Evolutionary conservation across 2,113 vertebrate genomes (phyloP).

Genomic region (Sinocyclocheilus anshuiensis): DNA sequence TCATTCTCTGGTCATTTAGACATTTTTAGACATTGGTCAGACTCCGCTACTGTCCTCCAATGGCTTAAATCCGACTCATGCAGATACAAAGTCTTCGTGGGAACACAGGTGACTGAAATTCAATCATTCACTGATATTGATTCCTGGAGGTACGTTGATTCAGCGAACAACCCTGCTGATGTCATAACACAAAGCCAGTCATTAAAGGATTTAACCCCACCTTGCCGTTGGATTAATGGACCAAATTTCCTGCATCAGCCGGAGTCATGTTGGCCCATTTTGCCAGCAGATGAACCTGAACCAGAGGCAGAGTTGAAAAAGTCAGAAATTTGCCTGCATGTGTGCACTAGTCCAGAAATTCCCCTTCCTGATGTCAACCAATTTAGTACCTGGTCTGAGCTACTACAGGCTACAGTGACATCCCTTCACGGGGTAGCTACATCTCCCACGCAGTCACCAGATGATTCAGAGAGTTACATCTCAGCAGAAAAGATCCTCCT

Average conservation of each 20-base stretch:
- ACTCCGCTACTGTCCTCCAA: background rate
- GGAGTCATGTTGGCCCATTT: background rate
- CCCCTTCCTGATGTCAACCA: background rate
- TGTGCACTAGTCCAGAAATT: background rate
- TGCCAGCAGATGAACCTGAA: background rate
- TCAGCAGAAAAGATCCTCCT: background rate
- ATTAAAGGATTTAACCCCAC: background rate
- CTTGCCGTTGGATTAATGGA: background rate
- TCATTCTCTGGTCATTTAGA: too few species aligned
- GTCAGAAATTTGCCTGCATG: background rate
- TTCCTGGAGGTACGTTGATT: background rate
- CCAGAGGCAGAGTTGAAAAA: background rate
- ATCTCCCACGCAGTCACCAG: background rate
- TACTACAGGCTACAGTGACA: background rate
- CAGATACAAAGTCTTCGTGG: too few species aligned
- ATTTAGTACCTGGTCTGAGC: background rate
- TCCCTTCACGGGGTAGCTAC: background rate
- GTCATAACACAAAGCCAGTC: background rate
- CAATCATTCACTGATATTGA: too few species aligned
- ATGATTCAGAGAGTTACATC: background rate
- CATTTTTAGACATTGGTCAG: too few species aligned
- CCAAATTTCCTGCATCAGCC: background rate
- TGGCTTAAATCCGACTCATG: background rate
- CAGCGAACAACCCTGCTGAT: background rate
- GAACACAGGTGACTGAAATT: too few species aligned